Evolutionary conservation across 2,113 vertebrate species (phyloP).

Genomic region (Dermatemys mawii): DNA sequence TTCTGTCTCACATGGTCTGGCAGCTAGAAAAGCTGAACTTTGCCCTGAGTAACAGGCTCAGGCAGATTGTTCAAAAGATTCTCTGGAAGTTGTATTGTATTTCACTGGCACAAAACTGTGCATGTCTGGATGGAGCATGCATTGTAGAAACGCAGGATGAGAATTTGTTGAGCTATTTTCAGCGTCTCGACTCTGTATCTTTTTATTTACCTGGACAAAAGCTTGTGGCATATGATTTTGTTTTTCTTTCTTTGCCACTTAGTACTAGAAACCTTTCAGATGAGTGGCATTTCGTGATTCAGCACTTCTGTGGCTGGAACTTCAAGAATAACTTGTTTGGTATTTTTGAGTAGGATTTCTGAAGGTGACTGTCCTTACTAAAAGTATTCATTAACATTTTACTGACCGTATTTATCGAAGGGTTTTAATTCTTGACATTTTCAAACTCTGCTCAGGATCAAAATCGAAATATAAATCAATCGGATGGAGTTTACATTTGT

Average conservation of each 20-base stretch:
- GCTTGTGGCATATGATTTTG: rapidly evolving
- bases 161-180: neutral
- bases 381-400: neutral
- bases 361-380: neutral
- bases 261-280: neutral
- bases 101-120: neutral
- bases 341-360: neutral
- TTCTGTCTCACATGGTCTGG: neutral
- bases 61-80: rapidly evolving
- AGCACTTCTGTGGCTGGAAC: neutral
- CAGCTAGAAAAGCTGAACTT: neutral
- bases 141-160: neutral
- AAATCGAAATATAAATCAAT: neutral
- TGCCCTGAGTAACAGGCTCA: neutral
- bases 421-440: neutral
- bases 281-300: neutral
- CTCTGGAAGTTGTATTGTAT: rapidly evolving
- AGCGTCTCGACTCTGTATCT: neutral
- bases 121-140: neutral
- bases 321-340: neutral
- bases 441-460: neutral
- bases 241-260: neutral
- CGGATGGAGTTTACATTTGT: neutral
- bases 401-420: neutral
- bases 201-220: no score